Conservation (phyloP, 2,113 vertebrate genomes). For the Burhinus oedicnemus region DNA sequence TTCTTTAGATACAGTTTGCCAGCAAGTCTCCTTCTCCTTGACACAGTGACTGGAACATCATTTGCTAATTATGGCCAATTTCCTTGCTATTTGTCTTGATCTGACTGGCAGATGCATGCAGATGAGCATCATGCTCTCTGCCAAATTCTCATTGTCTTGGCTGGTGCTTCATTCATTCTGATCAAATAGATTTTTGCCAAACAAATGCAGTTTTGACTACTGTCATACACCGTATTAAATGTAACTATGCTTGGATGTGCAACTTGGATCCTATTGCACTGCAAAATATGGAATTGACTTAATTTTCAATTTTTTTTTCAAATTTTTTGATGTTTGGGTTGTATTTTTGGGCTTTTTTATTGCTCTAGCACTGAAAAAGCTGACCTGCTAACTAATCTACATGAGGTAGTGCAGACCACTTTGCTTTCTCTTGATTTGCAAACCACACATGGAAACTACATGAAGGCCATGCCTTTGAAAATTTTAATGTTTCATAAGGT, state of each 20-base stretch:
- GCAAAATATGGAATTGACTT: not conserved
- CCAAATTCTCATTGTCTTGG: not conserved
- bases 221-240: not conserved
- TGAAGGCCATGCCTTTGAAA: not conserved
- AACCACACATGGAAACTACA: not conserved
- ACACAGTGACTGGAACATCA: not conserved
- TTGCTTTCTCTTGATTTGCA: not conserved
- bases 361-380: not conserved
- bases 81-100: not conserved
- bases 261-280: not conserved
- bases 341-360: not conserved
- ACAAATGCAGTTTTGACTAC: not conserved
- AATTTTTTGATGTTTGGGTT: not conserved
- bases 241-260: not conserved
- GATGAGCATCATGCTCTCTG: not conserved
- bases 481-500: not conserved
- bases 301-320: not conserved
- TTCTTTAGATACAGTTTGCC: not conserved
- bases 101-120: not conserved
- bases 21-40: not conserved
- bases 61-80: not conserved
- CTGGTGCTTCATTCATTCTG: not conserved
- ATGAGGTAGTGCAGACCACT: not conserved
- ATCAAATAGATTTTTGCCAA: not conserved
- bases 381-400: not conserved